Base-by-base conservation (phyloP, 2,888 invertebrate genomes). In the Amphimallon solstitiale region DNA sequence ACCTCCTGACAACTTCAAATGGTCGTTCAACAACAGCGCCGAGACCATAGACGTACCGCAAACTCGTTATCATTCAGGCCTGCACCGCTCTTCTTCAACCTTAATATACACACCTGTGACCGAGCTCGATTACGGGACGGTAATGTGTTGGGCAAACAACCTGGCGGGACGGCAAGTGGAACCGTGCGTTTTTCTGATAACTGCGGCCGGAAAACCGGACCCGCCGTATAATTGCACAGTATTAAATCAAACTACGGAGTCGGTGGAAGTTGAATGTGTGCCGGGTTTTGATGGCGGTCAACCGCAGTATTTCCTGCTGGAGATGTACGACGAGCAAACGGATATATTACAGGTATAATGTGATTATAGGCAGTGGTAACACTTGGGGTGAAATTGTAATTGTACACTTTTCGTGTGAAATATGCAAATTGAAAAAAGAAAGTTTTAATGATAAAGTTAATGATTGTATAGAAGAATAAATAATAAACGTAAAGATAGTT, bases 1-100 rank as follows among this genome's bases (percentile, higher is more conserved):
- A 12, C 87, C 89, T 0, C 93, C 93, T 1, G 90, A 91, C 77
- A 90, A 87, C 77, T 95, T 94, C 82, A 91, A 91, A 75, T 95
- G 95, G 95, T 89, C 90, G 23, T 92, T 95, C 80, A 96, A 96
- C 84, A 95, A 94, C 83, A 92, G 94, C 38, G 90, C 92, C 71
- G 93, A 93, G 79, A 89, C 89, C 73, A 86, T 89, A 69, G 93
- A 94, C 77, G 89, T 94, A 77, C 88, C 90, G 40, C 87, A 87
- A 73, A 86, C 86, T 73, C 89, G 91, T 72, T 92, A 88, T 81
- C 84, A 84, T 15, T 79, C 85, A 12, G 85, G 84, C 56, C 77
- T 84, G 2, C 80, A 82, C 19, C 86, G 80, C 35, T 82, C 88
- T 66, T 85, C 85, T 65, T 92, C 89, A 51, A 89, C 90, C 5